A percentile compares a stretch with the other conserved stretches of the same genome.
Evolutionary conservation across 64 coral and sea anemone genomes (phyloP).

Genomic region (Stichodactyla helianthus): DNA sequence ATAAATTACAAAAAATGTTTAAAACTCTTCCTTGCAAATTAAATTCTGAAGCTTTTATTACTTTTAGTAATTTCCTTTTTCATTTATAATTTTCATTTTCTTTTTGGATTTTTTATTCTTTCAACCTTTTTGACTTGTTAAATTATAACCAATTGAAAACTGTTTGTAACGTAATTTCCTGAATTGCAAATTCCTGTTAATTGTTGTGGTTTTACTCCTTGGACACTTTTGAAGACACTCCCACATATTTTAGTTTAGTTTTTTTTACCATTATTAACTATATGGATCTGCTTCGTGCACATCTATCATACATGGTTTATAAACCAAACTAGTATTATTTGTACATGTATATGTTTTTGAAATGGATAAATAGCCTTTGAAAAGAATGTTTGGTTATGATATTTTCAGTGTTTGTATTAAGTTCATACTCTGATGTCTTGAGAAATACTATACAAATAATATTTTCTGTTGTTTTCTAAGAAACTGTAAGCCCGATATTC

Average conservation of each 20-base stretch:
- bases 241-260: conserved; percentile 2
- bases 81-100: neutral
- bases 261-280: neutral
- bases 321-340: too few species aligned
- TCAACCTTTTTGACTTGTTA: neutral
- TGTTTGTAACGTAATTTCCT: conserved; percentile 22
- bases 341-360: neutral
- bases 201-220: conserved; percentile 21
- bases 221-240: neutral
- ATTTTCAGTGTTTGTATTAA: too few species aligned
- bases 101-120: neutral
- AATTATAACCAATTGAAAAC: neutral
- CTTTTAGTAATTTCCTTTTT: neutral
- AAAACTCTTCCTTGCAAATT: neutral
- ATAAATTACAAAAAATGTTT: neutral
- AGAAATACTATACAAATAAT: too few species aligned
- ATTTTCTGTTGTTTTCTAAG: too few species aligned
- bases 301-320: neutral
- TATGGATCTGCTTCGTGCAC: neutral
- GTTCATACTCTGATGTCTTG: too few species aligned
- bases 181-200: conserved; percentile 19
- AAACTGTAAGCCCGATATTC: too few species aligned
- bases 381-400: too few species aligned
- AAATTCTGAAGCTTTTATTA: neutral
- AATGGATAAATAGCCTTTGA: neutral